Evolutionary conservation across 2,888 invertebrate species (phyloP), one percentile per base, ranked within the genome.

Genomic region (Leptinotarsa rubiginosa): DNA sequence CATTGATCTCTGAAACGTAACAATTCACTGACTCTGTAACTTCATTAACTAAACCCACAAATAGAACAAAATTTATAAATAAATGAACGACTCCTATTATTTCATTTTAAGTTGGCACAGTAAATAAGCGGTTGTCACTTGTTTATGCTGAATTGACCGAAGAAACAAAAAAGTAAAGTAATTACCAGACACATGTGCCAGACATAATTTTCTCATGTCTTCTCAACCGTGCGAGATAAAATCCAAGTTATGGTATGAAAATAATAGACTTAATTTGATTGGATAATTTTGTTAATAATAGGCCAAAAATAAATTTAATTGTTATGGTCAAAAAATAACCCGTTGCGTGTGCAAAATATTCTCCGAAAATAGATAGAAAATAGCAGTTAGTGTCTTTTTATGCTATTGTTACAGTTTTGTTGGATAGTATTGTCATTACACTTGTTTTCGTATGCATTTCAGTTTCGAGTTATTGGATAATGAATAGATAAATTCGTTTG

Each of bases 101-200:
- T 76, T 77, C 78, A 79, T 80, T 83, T 82, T 75, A 75, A 76
- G 80, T 83, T 81, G 84, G 83, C 82, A 79, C 70, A 70, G 78
- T 77, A 76, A 79, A 82, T 80, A 80, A 81, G 82, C 82, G 83
- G 82, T 76, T 78, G 77, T 76, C 79, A 78, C 81, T 82, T 82
- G 79, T 81, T 78, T 79, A 78, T 77, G 66, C 77, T 79, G 82
- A 82, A 83, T 83, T 83, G 81, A 80, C 73, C 47, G 73, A 69
- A 68, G 72, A 78, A 78, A 78, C 73, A 79, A 76, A 77, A 67
- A 70, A 69, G 20, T 54, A 75, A 75, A 79, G 80, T 82, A 83
- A 81, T 82, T 80, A 78, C 77, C 79, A 78, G 81, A 81, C 82
- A 83, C 83, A 83, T 81, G 82, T 83, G 83, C 77, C 77, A 70